Base-by-base conservation (phyloP, 2,888 invertebrate species). In the Brachyptera risi region DNA sequence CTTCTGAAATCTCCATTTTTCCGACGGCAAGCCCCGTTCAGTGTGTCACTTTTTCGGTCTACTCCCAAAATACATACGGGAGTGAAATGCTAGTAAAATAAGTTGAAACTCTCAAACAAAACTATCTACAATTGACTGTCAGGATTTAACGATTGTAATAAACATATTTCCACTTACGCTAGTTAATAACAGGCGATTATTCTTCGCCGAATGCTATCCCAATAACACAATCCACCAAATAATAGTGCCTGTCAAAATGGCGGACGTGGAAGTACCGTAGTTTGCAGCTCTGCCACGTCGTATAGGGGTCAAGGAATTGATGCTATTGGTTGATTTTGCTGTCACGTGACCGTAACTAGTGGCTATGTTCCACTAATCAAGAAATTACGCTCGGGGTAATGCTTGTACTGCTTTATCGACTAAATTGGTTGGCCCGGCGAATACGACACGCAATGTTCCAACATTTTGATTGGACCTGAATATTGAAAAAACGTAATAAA, bases 201-300 rank as follows among this genome's bases (percentile, higher is more conserved):
- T 79, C 79, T 76, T 76, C 79, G 78, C 79, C 79, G 83, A 83
- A 84, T 80, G 80, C 81, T 79, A 82, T 80, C 81, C 83, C 83
- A 84, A 82, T 81, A 80, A 83, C 81, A 78, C 79, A 80, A 83
- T 80, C 82, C 83, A 82, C 80, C 80, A 74, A 76, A 78, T 83
- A 83, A 81, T 83, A 82, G 80, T 83, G 84, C 83, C 82, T 85
- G 86, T 86, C 86, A 88, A 88, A 86, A 88, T 88, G 88, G 87
- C 87, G 86, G 86, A 85, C 83, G 84, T 84, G 83, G 83, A 86
- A 83, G 82, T 68, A 83, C n/a, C 24, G 21, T 17, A 81, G 78
- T 81, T 78, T 84, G 83, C 82, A 83, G 82, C 83, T 81, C 75
- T 87, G 88, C 88, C 88, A 88, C 88, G 87, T 88, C 88, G 87